Evolutionary conservation across 2,113 vertebrate species (phyloP).

Genomic region (Tupaia tana): DNA sequence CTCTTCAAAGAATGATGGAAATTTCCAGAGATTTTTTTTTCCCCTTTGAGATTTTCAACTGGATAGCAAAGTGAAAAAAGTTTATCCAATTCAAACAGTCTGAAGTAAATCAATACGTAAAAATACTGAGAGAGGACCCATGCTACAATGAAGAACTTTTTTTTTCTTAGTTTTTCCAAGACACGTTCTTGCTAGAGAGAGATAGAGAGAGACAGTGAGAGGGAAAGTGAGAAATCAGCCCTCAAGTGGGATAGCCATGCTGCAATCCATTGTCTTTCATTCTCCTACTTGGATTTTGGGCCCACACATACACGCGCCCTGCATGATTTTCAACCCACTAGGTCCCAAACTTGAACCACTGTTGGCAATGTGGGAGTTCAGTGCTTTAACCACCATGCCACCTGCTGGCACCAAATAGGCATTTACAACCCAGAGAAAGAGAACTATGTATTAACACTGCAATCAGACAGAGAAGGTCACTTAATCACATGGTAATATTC

Average conservation of each 20-base stretch:
- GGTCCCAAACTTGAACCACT: too few relatives aligned
- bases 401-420: neutral
- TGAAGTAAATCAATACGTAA: constrained; percentile 48
- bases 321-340: too few relatives aligned
- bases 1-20: neutral
- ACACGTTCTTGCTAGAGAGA: too few relatives aligned
- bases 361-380: too few relatives aligned
- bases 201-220: too few relatives aligned
- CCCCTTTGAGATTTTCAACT: neutral
- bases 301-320: too few relatives aligned
- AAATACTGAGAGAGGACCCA: neutral
- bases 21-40: neutral
- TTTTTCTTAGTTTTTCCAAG: too few relatives aligned
- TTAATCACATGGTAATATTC: neutral
- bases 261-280: too few relatives aligned
- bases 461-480: constrained; percentile 8
- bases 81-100: neutral
- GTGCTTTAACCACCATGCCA: too few relatives aligned
- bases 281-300: too few relatives aligned
- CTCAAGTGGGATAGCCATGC: too few relatives aligned
- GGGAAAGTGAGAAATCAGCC: too few relatives aligned
- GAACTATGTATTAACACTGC: neutral
- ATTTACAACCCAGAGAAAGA: constrained; percentile 36
- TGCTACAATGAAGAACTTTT: neutral
- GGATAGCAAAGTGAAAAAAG: neutral